Evolutionary conservation across 1,140 invertebrate genomes (phyloP), one percentile per base, ranked within the genome.

Genomic region (Onthophagus taurus): DNA sequence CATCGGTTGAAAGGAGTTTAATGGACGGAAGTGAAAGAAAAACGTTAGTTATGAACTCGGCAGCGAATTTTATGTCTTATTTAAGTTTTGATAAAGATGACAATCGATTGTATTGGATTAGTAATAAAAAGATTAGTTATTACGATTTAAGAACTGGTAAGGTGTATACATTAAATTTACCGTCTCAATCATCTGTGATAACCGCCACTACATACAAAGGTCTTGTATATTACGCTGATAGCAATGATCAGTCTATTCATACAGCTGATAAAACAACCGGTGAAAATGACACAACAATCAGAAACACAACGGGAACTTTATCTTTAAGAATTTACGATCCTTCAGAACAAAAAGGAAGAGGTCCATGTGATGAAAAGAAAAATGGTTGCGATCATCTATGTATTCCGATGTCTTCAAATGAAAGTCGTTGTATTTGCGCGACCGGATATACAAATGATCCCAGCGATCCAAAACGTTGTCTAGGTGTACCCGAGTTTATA

Each of bases 331-430:
- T 89, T 42, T 89, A 85, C 59, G 80, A 88, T 65, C 72, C 75
- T 17, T 60, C 64, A 4, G 59, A 74, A 31, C 78, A 84, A 64
- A 66, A 56, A 2, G 70, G 69, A 7, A 60, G 51, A 59, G 83
- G 75, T 55, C 63, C 51, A 1, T 77, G 74, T 50, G 57, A 59
- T 57, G 71, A 58, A 4, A 70, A 77, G 39, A 76, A 74, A 52
- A 74, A 75, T 24, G 71, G 69, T 20, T 90, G 87, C 61, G 70
- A 79, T 45, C 87, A 92, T 63, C 64, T 92, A 2, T 93, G 89
- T 64, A 61, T 93, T 38, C 81, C 86, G 8, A 67, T 72, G 13
- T 75, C 74, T 1, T 43, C 54, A 7, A 66, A 56, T 0, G 63
- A 66, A 8, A 69, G 72, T 49, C 69, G 71, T 1, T 92, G 88